Percentiles rank a stretch among this genome's conserved stretches.
Evolutionary conservation across 2,797 vertebrate species (phyloP).

Genomic region (Molossus alvarezi): DNA sequence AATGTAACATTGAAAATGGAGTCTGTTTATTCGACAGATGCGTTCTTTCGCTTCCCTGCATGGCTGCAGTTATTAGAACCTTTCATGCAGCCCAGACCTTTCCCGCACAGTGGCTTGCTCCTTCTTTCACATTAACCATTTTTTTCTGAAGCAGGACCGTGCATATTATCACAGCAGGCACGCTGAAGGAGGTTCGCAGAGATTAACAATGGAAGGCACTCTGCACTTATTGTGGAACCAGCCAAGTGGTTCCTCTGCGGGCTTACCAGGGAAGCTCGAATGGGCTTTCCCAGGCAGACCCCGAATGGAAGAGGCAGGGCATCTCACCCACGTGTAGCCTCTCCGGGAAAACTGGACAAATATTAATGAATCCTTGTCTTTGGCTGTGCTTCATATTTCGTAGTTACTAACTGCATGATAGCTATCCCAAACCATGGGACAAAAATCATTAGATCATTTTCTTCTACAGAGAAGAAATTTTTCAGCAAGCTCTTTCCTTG

Average conservation of each 20-base stretch:
- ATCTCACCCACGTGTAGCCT: neutral
- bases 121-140: conserved; percentile 65
- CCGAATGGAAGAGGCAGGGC: neutral
- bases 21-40: conserved; percentile 54
- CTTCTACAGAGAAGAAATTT: conserved; percentile 33
- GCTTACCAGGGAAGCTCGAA: neutral
- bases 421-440: neutral
- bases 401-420: neutral
- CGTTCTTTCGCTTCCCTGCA: neutral
- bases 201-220: conserved; percentile 46
- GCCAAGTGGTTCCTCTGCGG: neutral
- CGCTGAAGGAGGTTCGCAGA: conserved; percentile 10
- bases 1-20: conserved; percentile 57
- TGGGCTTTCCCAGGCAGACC: neutral
- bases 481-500: neutral
- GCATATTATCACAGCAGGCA: neutral
- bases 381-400: neutral
- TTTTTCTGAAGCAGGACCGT: conserved; percentile 64
- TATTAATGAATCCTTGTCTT: conserved; percentile 43
- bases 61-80: conserved; percentile 22
- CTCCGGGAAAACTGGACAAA: conserved; percentile 1
- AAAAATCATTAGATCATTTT: conserved; percentile 15
- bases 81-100: conserved; percentile 61
- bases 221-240: conserved; percentile 37
- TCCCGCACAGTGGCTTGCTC: conserved; percentile 20